Evolutionary conservation across 2,113 vertebrate genomes (phyloP).

Genomic region (Pterophyllum scalare): DNA sequence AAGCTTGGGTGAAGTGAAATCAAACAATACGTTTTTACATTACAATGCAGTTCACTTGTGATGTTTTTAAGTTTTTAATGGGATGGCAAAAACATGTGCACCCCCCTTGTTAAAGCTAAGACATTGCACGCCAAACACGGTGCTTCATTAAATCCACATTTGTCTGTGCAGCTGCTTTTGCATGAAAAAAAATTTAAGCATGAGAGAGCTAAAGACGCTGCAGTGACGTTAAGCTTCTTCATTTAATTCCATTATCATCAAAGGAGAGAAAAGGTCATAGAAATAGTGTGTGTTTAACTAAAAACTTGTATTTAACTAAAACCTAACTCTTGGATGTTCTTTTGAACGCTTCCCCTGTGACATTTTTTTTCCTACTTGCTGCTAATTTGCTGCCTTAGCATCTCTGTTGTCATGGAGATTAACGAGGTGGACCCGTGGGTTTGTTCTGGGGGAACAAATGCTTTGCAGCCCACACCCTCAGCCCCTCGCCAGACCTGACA

Average conservation of each 20-base stretch:
- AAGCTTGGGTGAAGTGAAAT: background rate
- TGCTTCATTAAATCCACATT: background rate
- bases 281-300: background rate
- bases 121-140: background rate
- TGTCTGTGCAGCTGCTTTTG: background rate
- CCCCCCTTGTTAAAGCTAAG: background rate
- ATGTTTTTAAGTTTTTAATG: background rate
- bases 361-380: constrained; percentile 46
- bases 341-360: constrained; percentile 51
- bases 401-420: constrained; percentile 78
- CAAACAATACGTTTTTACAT: background rate
- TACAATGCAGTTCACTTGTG: background rate
- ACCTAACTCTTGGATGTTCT: constrained; percentile 38
- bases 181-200: background rate
- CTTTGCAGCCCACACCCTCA: constrained; percentile 27
- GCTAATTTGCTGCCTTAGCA: constrained; percentile 76
- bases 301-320: constrained; percentile 9
- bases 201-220: background rate
- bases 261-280: background rate
- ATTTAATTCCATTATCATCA: background rate
- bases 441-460: constrained; percentile 59
- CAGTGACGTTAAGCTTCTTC: background rate
- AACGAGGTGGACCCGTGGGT: constrained; percentile 71
- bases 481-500: constrained; percentile 56
- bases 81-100: background rate